A percentile compares a stretch with the other conserved stretches of the same genome.
These are phyloP conservation scores for Scomberomorus guttatus DNA, from an alignment of 2,797 vertebrate species.

Conservation along the genomic window DNA sequence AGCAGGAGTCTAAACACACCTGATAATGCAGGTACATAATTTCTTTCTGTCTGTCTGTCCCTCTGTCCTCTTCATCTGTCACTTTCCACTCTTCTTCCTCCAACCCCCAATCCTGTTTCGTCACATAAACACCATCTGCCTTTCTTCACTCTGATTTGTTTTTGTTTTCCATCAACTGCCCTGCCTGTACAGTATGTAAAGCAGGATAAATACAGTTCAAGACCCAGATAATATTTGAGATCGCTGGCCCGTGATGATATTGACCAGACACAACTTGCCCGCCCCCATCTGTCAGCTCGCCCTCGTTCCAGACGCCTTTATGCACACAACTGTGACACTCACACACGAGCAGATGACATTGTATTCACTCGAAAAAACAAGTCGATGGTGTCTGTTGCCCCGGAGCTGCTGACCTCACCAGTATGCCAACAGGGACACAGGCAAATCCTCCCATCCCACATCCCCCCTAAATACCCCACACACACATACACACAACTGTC, in stretches of 20 bases:
- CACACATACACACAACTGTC: neutral
- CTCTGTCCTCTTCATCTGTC: constrained; percentile 5
- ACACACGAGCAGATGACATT: constrained; percentile 9
- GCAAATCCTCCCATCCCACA: constrained; percentile 19
- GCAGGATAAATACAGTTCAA: constrained; percentile 43
- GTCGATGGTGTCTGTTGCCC: constrained; percentile 22
- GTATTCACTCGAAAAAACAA: constrained; percentile 35
- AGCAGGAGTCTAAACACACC: constrained; percentile 66
- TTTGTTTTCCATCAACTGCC: constrained; percentile 4
- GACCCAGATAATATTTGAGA: constrained; percentile 59
- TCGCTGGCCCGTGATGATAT: constrained; percentile 72
- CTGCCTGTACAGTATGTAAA: constrained; percentile 30
- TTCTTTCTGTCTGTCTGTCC: neutral
- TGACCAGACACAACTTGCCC: constrained; percentile 70
- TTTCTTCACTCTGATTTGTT: neutral
- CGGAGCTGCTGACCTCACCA: constrained; percentile 26
- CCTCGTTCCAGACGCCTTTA: constrained; percentile 54
- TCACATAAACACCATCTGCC: constrained; percentile 44
- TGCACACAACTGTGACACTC: constrained; percentile 39
- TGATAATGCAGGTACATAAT: constrained; percentile 23
- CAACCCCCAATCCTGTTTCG: constrained; percentile 1
- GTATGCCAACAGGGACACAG: constrained; percentile 9
- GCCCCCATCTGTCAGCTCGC: constrained; percentile 72
- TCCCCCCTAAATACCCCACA: neutral
- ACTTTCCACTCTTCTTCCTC: constrained; percentile 8